Conservation (phyloP, 2,113 vertebrate species). For the Pipra filicauda region DNA sequence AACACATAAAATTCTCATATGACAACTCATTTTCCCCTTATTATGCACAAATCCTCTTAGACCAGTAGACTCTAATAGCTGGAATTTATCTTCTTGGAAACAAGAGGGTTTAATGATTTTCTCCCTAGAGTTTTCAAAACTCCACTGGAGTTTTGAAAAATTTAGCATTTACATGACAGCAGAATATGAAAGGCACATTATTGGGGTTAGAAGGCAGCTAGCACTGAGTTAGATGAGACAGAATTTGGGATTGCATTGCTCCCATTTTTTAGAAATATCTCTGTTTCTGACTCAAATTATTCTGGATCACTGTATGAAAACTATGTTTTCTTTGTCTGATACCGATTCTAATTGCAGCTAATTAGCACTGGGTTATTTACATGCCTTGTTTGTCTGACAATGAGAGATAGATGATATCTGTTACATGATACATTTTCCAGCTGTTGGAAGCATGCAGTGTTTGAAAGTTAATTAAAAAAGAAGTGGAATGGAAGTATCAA, state of each 20-base stretch:
- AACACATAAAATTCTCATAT: neutral
- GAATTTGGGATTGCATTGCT: neutral
- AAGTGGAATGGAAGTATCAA: neutral
- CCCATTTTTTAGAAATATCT: neutral
- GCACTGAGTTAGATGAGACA: neutral
- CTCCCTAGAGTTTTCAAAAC: neutral
- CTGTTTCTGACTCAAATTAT: neutral
- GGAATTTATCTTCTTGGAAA: neutral
- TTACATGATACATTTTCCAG: neutral
- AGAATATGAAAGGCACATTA: neutral
- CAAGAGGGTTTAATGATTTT: neutral
- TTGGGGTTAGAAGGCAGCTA: neutral
- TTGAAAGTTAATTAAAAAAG: neutral
- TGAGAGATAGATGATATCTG: neutral
- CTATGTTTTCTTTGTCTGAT: neutral
- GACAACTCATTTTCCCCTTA: neutral
- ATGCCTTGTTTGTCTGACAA: neutral
- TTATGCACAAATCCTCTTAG: neutral
- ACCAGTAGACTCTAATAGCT: neutral
- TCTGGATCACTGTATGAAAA: neutral
- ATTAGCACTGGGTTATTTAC: neutral
- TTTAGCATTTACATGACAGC: neutral
- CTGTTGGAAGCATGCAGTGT: neutral
- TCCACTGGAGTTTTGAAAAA: neutral
- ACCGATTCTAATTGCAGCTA: conserved; percentile 4